Percentiles rank a stretch among this genome's conserved stretches.
These are phyloP conservation scores for Cyprinella venusta DNA, from an alignment of 2,797 vertebrate genomes.

Conservation along the genomic window DNA sequence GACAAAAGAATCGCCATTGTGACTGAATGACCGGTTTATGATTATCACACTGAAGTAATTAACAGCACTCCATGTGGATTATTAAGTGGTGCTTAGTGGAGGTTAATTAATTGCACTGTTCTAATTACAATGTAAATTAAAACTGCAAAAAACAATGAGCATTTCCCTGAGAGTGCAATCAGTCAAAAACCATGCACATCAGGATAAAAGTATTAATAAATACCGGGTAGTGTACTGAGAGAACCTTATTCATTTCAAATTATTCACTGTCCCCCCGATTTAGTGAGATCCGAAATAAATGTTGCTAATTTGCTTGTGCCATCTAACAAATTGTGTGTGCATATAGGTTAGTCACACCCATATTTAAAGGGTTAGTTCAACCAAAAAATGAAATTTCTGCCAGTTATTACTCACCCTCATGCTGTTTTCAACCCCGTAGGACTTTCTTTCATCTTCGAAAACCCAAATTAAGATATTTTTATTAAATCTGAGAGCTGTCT, in stretches of 20 bases:
- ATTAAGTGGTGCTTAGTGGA: conserved; percentile 56
- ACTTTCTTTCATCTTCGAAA: too few relatives aligned
- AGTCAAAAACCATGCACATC: conserved; percentile 43
- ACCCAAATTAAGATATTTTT: too few relatives aligned
- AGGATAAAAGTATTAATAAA: conserved; percentile 22
- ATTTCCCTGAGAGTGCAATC: conserved; percentile 49
- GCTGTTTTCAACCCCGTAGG: too few relatives aligned
- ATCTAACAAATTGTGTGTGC: neutral
- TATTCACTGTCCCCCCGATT: neutral
- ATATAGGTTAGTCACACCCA: neutral
- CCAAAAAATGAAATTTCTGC: too few relatives aligned
- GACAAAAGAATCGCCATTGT: conserved; percentile 9
- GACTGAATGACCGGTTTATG: conserved; percentile 51
- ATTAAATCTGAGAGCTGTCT: too few relatives aligned
- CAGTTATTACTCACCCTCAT: too few relatives aligned
- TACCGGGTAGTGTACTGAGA: neutral
- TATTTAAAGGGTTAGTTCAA: neutral
- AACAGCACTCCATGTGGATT: conserved; percentile 49
- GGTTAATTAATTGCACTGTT: conserved; percentile 61
- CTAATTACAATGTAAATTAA: conserved; percentile 61
- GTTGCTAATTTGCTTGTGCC: neutral
- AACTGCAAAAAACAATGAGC: conserved; percentile 52
- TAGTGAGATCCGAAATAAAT: neutral
- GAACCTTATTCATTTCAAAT: neutral
- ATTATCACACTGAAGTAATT: conserved; percentile 58